Base-by-base conservation (phyloP, 2,113 vertebrate genomes). In the Rhabdomys dilectus region DNA sequence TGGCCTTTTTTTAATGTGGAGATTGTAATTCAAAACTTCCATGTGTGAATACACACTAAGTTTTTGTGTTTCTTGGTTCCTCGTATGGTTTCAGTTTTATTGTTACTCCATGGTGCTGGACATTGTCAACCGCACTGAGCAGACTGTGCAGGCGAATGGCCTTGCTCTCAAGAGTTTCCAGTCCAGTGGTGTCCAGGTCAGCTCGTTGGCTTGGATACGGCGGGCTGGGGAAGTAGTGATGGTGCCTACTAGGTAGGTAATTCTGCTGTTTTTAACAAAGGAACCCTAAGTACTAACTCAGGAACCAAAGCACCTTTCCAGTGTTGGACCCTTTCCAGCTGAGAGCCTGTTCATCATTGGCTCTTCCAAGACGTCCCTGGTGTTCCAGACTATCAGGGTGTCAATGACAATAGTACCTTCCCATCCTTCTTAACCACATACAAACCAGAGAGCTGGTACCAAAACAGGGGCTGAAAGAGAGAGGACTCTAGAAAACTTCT, bases 401-500 rank as follows among this genome's bases (percentile, higher is more conserved):
- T 68, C 70, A 82, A 72, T n/a, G 12, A 51, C 70, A 82, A 72
- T n/a, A 91, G 70, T 95, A 92, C 72, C 53, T 89, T 56, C 42
- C 76, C 80, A 39, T 3, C 45, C 92, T 31, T 85, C 93, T 89
- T n/a, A 85, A 58, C 80, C 94, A 86, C 51, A 39, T 19, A 45
- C 8, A 77, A 75, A 29, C 66, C 29, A 16, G 39, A 72, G 89
- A 96, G 66, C 72, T 72, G 60, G 36, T 26, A 68, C 31, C 19
- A 29, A 29, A 58, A 36, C 22, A 9, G 51, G 7, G 22, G 42
- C 3, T 11, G 88, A 48, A 39, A 48, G 53, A 68, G 36, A 9
- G 80, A 26, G 56, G n/a, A 64, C 64, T 85, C 72, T 78, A 86
- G 96, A 93, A 96, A 95, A 95, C 93, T 80, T 93, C 94, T 81